Evolutionary conservation across 2,888 invertebrate species (phyloP), one percentile per base, ranked within the genome.

Genomic region (Candidula unifasciata): DNA sequence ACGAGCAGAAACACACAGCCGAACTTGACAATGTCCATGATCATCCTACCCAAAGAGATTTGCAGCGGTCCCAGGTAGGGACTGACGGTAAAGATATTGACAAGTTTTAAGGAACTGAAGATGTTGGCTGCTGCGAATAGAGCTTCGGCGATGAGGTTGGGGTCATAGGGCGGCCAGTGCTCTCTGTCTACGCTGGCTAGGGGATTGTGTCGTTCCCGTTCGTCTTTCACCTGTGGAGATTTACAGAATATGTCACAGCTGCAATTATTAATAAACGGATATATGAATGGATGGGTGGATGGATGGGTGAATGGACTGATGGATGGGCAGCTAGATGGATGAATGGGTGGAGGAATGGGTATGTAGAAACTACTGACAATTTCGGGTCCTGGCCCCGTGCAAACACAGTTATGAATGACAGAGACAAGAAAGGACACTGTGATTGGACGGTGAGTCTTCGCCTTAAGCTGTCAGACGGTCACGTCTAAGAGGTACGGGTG

Each of bases 111-210:
- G 3, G 97, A 97, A 93, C 97, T 97, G 95, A 94, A 97, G 94
- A 99, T 99, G 95, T 99, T 99, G 88, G 99, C 99, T 30, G 99
- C 98, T 30, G 99, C 99, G 95, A 99, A 99, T 82, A 99, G 95
- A 35, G 93, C 93, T 87, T 94, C 94, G 1, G 94, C 91, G 54
- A 99, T 97, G 90, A 99, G 95, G 96, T 98, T 99, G 33, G 99
- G 99, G 94, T 99, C 99, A 97, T 98, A 99, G 13, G 98, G 97
- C 94, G 99, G 98, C 99, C 99, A 99, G 89, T 97, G 95, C 94
- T 97, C 97, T 86, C 99, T 95, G 82, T 90, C 89, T 52, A 89
- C 82, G 35, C 88, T 86, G 8, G 90, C 91, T 27, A 83, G 69
- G 21, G 88, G 88, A 33, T 86, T 85, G 3, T 85, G 78, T 33